Conservation (phyloP, 2,113 vertebrate genomes). For the Lepus americanus region DNA sequence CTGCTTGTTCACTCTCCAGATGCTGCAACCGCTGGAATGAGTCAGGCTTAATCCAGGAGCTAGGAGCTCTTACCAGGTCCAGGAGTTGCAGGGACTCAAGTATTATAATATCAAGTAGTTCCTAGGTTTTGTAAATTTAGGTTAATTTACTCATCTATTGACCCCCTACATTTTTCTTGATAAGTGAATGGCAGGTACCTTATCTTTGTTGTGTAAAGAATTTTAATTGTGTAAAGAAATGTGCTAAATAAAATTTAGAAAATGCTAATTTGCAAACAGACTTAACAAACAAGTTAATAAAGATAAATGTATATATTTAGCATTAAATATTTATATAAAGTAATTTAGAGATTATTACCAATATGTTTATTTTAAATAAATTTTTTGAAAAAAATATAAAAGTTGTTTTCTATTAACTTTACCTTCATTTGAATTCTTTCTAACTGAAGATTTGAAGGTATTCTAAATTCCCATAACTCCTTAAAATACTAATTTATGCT, state of each 20-base stretch:
- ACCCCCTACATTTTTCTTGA: background rate
- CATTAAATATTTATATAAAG: constrained; percentile 6
- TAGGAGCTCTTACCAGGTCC: too few species aligned
- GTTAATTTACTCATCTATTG: background rate
- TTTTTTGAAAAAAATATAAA: constrained; percentile 10
- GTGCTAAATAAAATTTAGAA: background rate
- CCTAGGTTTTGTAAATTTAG: background rate
- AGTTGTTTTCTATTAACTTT: background rate
- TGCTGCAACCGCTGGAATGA: too few species aligned
- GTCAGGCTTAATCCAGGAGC: too few species aligned
- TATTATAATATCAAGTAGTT: background rate
- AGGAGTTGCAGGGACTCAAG: too few species aligned
- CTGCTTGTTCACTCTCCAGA: too few species aligned
- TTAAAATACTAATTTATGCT: constrained; percentile 41
- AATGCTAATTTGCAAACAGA: constrained; percentile 15
- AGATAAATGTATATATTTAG: background rate
- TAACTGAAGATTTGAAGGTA: background rate
- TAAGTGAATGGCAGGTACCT: background rate
- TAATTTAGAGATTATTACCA: background rate
- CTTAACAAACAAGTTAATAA: background rate
- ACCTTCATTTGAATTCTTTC: background rate
- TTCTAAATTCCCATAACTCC: background rate
- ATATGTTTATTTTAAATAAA: background rate
- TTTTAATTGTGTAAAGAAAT: background rate
- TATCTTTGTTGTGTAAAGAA: background rate